Conservation (phyloP, 2,888 invertebrate genomes). For the Tubiluchus corallicola region DNA sequence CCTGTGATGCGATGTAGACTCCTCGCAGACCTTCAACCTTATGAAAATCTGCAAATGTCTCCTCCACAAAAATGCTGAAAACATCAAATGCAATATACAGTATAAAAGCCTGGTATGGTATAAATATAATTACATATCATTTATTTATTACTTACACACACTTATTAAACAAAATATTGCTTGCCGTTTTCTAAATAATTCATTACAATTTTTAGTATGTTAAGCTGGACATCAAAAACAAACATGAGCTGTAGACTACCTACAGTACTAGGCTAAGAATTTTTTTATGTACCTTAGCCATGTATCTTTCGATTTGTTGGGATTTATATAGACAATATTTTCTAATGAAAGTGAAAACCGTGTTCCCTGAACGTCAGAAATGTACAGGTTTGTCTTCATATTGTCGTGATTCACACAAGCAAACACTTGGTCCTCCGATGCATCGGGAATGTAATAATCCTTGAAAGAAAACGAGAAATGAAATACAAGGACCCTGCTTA, state of each 20-base stretch:
- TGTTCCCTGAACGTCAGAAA: conserved; percentile 48
- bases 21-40: conserved; percentile 68
- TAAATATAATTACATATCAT: too few relatives aligned
- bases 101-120: too few relatives aligned
- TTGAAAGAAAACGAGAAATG: too few relatives aligned
- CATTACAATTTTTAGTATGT: too few relatives aligned
- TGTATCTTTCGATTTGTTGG: conserved; percentile 54
- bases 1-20: conserved; percentile 69
- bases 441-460: conserved; percentile 65
- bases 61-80: conserved; percentile 9
- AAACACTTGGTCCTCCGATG: conserved; percentile 48
- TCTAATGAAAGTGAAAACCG: conserved; percentile 58
- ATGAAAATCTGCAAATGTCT: conserved; percentile 68
- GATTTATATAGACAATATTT: conserved; percentile 62
- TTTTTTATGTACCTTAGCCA: conserved; percentile 61
- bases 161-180: too few relatives aligned
- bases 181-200: too few relatives aligned
- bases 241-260: too few relatives aligned
- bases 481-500: too few relatives aligned
- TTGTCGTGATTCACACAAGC: conserved; percentile 61
- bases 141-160: too few relatives aligned
- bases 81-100: too few relatives aligned
- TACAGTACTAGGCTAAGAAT: too few relatives aligned
- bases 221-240: too few relatives aligned
- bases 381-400: conserved; percentile 53